These are phyloP conservation scores for Sitta carolinensis DNA, from an alignment of 2,797 vertebrate species.

Conservation along the genomic window DNA sequence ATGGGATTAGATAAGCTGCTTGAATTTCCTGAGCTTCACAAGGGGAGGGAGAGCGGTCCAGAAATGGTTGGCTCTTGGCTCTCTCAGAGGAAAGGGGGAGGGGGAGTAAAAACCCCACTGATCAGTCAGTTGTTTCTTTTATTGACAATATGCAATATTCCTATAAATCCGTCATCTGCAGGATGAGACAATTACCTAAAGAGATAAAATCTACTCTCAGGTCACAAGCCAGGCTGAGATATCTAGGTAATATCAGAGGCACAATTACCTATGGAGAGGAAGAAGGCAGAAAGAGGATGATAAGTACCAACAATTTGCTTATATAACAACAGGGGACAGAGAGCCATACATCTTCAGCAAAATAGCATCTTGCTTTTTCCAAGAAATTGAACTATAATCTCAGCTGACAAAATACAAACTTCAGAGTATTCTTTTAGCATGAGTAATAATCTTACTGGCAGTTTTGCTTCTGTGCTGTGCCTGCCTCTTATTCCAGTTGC, in stretches of 20 bases:
- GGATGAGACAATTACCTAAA: not conserved
- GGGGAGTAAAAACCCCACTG: not conserved
- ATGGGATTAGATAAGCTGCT: not conserved
- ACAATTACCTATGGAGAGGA: not conserved
- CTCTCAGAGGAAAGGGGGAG: not conserved
- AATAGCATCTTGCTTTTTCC: not conserved
- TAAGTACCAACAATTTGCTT: constrained; percentile 21
- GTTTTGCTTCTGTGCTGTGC: not conserved
- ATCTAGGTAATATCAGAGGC: not conserved
- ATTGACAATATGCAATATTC: not conserved
- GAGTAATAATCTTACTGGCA: not conserved
- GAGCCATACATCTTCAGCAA: not conserved
- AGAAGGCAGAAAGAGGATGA: not conserved
- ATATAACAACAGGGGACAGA: not conserved
- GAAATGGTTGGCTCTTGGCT: not conserved
- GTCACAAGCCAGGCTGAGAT: not conserved
- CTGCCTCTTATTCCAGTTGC: not conserved
- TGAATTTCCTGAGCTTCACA: not conserved
- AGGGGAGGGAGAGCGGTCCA: not conserved
- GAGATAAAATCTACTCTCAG: not conserved
- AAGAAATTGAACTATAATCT: constrained; percentile 19
- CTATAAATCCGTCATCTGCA: not conserved
- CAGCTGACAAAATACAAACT: constrained; percentile 6
- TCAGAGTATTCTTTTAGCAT: not conserved
- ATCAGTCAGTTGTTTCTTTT: not conserved